Conservation (phyloP, 2,888 invertebrate genomes). For the Anorthoa munda region DNA sequence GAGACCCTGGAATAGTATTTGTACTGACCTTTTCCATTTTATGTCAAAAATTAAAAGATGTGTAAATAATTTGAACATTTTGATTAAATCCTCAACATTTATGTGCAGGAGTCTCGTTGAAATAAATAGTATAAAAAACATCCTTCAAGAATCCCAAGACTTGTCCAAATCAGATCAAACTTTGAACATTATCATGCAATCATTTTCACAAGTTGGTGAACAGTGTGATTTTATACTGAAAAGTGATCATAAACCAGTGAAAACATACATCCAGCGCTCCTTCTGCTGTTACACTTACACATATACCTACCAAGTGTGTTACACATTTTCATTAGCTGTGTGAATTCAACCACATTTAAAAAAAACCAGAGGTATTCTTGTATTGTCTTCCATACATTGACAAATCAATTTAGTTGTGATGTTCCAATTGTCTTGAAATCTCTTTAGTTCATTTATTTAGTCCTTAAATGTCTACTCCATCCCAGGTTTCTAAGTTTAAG, state of each 20-base stretch:
- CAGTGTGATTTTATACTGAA: conserved; percentile 86
- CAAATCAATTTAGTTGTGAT: conserved; percentile 41
- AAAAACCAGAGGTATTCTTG: conserved; percentile 76
- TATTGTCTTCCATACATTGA: conserved; percentile 41
- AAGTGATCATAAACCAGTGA: conserved; percentile 88
- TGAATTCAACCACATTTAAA: conserved; percentile 71
- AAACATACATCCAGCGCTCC: conserved; percentile 78
- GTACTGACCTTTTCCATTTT: conserved; percentile 88
- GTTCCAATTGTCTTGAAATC: conserved; percentile 58
- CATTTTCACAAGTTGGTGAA: conserved; percentile 82
- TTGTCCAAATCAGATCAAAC: conserved; percentile 60
- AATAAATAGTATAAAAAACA: conserved; percentile 61
- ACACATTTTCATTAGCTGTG: conserved; percentile 67
- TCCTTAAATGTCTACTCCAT: conserved; percentile 44
- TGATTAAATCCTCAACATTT: conserved; percentile 74
- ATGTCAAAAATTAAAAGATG: conserved; percentile 75
- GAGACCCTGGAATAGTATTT: conserved; percentile 80
- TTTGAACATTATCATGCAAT: conserved; percentile 74
- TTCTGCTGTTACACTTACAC: conserved; percentile 66
- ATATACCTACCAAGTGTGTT: conserved; percentile 78
- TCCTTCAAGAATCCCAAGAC: conserved; percentile 68
- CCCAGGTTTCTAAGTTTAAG: conserved; percentile 27
- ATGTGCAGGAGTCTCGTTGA: conserved; percentile 73
- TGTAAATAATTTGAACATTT: conserved; percentile 76
- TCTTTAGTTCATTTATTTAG: conserved; percentile 39